These are phyloP conservation scores for Portunus trituberculatus DNA, from an alignment of 1,140 invertebrate species.

Conservation along the genomic window DNA sequence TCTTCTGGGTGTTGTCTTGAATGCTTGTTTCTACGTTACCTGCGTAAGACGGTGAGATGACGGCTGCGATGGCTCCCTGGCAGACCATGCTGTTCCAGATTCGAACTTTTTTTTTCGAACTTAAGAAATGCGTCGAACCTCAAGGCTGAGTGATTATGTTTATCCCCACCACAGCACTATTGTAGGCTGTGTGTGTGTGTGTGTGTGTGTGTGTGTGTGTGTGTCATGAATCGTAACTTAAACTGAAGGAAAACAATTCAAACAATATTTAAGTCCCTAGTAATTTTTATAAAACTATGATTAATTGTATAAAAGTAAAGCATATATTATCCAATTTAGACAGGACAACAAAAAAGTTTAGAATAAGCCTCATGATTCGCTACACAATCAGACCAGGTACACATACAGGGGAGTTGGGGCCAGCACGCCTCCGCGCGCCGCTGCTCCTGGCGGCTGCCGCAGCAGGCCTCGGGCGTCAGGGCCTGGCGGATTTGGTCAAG, in stretches of 20 bases:
- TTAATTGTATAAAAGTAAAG: conserved; percentile 12
- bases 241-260: background rate
- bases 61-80: no score
- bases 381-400: conserved; percentile 5
- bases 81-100: no score
- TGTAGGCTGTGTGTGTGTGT: background rate
- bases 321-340: conserved; percentile 5
- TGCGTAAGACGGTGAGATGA: no score
- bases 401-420: background rate
- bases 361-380: background rate
- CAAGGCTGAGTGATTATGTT: no score
- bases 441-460: no score
- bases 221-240: background rate
- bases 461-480: background rate
- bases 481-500: background rate
- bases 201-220: conserved; percentile 10
- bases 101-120: no score
- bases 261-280: background rate
- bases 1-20: no score
- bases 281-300: conserved; percentile 25
- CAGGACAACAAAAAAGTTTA: background rate
- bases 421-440: background rate
- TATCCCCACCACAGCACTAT: no score
- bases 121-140: no score
- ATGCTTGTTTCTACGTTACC: no score